phyloP scores from a whole-genome alignment of 1,140 invertebrate species.

The Habropoda laboriosa region DNA sequence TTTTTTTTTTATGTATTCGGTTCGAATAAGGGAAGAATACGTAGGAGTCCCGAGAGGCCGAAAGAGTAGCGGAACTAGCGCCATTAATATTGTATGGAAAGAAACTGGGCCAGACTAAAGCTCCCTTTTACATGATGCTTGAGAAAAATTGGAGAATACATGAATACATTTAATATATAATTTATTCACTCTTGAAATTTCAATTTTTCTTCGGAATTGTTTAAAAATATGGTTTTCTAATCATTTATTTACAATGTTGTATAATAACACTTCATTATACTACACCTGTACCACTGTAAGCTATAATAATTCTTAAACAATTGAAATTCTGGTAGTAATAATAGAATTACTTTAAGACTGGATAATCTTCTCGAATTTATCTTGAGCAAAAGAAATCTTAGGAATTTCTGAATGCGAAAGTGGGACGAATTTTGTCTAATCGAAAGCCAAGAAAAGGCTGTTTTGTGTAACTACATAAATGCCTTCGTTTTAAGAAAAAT shows the following conservation, averaged over 20 bases:
- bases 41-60: background rate
- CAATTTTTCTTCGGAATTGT: background rate
- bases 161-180: background rate
- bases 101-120: background rate
- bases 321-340: background rate
- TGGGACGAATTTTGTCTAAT: background rate
- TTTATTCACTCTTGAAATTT: background rate
- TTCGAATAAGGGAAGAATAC: background rate
- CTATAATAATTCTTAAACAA: background rate
- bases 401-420: background rate
- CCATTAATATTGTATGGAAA: background rate
- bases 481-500: too few species aligned
- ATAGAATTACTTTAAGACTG: background rate
- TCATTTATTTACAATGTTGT: background rate
- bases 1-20: background rate
- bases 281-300: too few species aligned
- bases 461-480: too few species aligned
- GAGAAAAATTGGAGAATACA: background rate
- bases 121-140: background rate
- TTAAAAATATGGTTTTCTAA: background rate
- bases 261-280: too few species aligned
- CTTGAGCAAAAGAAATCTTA: background rate
- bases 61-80: background rate
- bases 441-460: slow-evolving; percentile 23
- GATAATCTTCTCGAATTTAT: background rate